Base-by-base conservation (phyloP, 2,888 invertebrate genomes). In the Apotomis capreana region DNA sequence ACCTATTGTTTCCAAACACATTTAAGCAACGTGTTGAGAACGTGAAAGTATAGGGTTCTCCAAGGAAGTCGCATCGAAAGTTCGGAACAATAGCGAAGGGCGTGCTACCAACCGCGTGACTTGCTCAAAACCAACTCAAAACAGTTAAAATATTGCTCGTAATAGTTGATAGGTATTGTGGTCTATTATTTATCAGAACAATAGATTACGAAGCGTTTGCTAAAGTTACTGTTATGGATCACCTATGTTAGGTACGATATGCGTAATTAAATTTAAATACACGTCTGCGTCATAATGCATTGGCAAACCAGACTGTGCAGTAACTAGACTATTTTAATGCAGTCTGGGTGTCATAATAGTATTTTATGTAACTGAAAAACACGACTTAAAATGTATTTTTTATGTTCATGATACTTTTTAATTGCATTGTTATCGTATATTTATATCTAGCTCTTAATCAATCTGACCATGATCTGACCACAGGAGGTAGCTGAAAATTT, bases 141-240 rank as follows among this genome's bases (percentile, higher is more conserved):
- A 59, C 49, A 9, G 26, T 26, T 26, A 26, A 40, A 13, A 59
- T 9, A 9, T 59, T 6, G 6, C 8, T 26, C 44, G 44, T 64
- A 64, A 55, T 55, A 64, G 26, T 55, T 55, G 36, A 62, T 40
- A 26, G 55, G 26, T 65, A 46, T 46, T 55, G 44, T 55, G n/a
- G 55, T 57, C 65, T 65, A 57, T 65, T 65, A 55, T 57, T 55
- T 44, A n/a, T 46, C 46, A 55, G 26, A 46, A 65, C 55, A 65
- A 65, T 57, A 57, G 65, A 65, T 57, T 65, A 65, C 65, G 65
- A 57, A 55, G 65, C 26, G 55, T 26, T 55, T 26, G 46, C 55
- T 64, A 15, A 54, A 55, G 15, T 46, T 3, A n/a, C 15, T 65
- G 55, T 65, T 57, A 57, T 46, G 46, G 65, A 55, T 55, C 46